Conservation (phyloP, 2,113 vertebrate species). For the Elanus axillaris region DNA sequence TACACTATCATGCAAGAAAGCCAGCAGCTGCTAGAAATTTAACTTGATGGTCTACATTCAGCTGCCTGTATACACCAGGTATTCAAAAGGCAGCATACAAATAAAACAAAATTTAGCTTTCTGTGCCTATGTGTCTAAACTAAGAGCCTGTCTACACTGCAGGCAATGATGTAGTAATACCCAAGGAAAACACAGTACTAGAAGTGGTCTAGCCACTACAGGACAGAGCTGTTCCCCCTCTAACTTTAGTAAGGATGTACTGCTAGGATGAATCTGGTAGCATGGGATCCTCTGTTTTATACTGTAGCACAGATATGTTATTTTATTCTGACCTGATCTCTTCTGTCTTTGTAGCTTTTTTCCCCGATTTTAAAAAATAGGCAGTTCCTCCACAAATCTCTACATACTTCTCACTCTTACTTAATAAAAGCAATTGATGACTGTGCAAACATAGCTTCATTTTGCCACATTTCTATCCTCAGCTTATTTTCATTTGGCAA, state of each 20-base stretch:
- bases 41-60: neutral
- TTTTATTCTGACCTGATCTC: neutral
- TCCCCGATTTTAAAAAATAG: neutral
- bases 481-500: neutral
- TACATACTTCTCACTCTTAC: neutral
- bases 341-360: neutral
- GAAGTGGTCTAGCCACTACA: neutral
- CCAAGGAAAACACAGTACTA: neutral
- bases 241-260: neutral
- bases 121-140: neutral
- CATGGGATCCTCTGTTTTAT: neutral
- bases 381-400: neutral
- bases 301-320: accelerated
- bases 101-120: neutral
- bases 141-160: too few relatives aligned
- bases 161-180: neutral
- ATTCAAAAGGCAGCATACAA: neutral
- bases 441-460: neutral
- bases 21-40: neutral
- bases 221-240: neutral
- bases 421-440: neutral
- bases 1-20: neutral
- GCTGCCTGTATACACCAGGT: neutral
- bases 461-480: neutral
- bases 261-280: neutral